These are phyloP conservation scores for Myrmophylax atrothorax DNA, from an alignment of 2,113 vertebrate species.

Conservation along the genomic window DNA sequence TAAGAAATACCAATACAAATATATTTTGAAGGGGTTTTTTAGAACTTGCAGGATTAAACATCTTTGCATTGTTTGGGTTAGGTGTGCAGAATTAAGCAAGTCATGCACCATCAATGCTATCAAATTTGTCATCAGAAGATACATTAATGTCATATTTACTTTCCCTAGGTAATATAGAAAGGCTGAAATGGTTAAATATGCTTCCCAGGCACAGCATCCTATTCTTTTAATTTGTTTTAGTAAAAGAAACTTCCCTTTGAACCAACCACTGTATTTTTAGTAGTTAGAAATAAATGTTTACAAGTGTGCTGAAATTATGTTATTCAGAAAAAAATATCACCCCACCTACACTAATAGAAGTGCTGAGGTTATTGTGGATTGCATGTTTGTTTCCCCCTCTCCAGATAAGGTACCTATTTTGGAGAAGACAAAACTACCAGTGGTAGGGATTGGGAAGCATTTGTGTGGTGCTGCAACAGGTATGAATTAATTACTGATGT, in stretches of 20 bases:
- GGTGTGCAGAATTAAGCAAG: neutral
- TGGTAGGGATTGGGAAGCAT: slow-evolving; percentile 94
- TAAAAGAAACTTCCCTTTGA: neutral
- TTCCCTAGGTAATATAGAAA: neutral
- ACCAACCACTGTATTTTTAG: neutral
- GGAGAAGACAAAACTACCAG: slow-evolving; percentile 76
- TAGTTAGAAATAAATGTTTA: neutral
- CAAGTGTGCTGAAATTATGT: neutral
- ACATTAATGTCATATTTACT: neutral
- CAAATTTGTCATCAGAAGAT: neutral
- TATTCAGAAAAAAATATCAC: neutral
- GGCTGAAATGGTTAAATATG: neutral
- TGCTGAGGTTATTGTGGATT: neutral
- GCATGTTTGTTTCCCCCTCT: neutral
- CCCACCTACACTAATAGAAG: neutral
- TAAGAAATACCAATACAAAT: neutral
- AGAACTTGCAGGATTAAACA: neutral
- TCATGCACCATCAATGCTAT: neutral
- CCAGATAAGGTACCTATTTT: slow-evolving; percentile 86
- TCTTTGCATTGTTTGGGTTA: neutral
- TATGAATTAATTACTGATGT: slow-evolving; percentile 44
- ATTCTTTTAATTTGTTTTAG: neutral
- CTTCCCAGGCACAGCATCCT: neutral
- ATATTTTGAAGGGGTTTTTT: neutral
- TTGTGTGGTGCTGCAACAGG: slow-evolving; percentile 96